phyloP scores from a whole-genome alignment of 1,140 invertebrate genomes.

The Epicauta chinensis region DNA sequence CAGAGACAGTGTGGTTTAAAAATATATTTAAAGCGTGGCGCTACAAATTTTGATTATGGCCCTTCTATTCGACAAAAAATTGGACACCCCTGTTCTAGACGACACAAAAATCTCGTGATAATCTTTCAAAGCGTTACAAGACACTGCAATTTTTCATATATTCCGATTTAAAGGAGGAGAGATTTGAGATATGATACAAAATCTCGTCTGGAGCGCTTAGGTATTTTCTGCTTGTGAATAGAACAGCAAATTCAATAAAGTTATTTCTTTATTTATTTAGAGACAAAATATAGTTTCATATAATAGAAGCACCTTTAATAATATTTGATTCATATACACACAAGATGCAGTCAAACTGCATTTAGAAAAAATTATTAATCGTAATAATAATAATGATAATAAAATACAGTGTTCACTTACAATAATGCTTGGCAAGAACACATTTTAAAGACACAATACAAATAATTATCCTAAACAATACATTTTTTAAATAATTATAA shows the following conservation, averaged over 20 bases:
- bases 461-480: neutral
- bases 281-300: constrained; percentile 10
- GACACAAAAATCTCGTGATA: too few relatives aligned
- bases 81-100: too few relatives aligned
- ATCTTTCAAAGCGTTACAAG: too few relatives aligned
- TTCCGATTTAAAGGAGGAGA: too few relatives aligned
- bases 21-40: too few relatives aligned
- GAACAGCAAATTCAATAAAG: neutral
- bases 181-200: too few relatives aligned
- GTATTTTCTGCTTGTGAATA: too few relatives aligned
- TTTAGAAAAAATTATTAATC: constrained; percentile 7
- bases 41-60: too few relatives aligned
- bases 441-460: constrained; percentile 1
- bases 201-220: too few relatives aligned
- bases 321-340: constrained; percentile 6
- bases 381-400: constrained; percentile 1
- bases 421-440: constrained; percentile 14
- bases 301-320: constrained; percentile 13
- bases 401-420: constrained; percentile 10
- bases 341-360: constrained; percentile 11
- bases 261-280: constrained; percentile 10
- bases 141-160: too few relatives aligned
- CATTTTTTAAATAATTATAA: constrained; percentile 1
- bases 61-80: too few relatives aligned
- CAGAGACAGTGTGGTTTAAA: too few relatives aligned